These are phyloP conservation scores for Pseudococcus jackbeardsleyi DNA, from an alignment of 2,888 invertebrate genomes.

Conservation along the genomic window DNA sequence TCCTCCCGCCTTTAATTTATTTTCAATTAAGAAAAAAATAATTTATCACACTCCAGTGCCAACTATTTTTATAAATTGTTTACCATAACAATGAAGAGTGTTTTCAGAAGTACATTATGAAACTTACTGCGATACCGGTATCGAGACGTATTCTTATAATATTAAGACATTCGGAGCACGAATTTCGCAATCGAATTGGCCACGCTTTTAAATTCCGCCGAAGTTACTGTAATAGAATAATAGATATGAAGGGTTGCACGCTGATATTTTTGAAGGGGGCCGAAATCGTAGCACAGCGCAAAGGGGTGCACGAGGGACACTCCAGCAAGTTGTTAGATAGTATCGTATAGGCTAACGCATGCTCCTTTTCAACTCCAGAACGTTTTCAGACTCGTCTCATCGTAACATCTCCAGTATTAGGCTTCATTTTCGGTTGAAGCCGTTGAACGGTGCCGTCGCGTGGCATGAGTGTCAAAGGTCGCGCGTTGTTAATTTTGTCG, in stretches of 20 bases:
- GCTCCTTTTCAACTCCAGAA: conserved; percentile 60
- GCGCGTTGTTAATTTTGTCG: conserved; percentile 57
- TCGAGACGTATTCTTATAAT: conserved; percentile 54
- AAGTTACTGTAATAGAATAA: conserved; percentile 63
- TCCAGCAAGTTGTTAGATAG: conserved; percentile 63
- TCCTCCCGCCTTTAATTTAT: too few species aligned
- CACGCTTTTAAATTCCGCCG: conserved; percentile 59
- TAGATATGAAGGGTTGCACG: conserved; percentile 59
- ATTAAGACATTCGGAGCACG: conserved; percentile 59
- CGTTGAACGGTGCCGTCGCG: conserved; percentile 57
- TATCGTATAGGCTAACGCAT: conserved; percentile 61
- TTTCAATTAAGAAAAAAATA: too few species aligned
- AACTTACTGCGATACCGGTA: conserved; percentile 40
- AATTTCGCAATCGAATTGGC: conserved; percentile 60
- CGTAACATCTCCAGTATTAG: conserved; percentile 62
- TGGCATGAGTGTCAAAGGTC: conserved; percentile 61
- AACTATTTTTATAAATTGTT: conserved; percentile 25
- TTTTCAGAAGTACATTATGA: conserved; percentile 46
- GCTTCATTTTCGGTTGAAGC: conserved; percentile 63
- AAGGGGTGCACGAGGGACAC: conserved; percentile 45
- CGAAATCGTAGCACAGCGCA: conserved; percentile 22
- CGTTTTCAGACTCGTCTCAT: conserved; percentile 53
- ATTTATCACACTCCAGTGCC: neutral
- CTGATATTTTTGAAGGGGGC: conserved; percentile 46
- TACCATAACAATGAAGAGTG: conserved; percentile 50